Evolutionary conservation across 2,113 vertebrate genomes (phyloP).

Genomic region (Heliornis fulica): DNA sequence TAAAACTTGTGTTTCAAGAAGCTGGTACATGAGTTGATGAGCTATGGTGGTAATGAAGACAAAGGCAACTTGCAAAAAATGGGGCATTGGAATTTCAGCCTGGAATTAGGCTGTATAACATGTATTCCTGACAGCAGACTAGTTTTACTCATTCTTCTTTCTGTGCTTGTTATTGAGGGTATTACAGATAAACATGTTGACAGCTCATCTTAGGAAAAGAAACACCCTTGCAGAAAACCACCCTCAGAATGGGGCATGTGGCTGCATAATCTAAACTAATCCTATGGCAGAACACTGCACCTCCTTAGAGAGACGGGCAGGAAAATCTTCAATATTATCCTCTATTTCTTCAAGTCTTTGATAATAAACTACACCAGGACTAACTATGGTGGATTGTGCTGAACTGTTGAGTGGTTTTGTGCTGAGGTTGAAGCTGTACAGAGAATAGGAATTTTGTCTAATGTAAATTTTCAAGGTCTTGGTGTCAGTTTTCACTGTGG

Average conservation of each 20-base stretch:
- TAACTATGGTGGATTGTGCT: not conserved
- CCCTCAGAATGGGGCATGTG: not conserved
- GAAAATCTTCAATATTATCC: not conserved
- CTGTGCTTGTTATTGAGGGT: slow-evolving; percentile 8
- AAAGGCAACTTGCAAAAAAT: not conserved
- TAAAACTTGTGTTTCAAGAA: slow-evolving; percentile 2
- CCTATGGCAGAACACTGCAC: not conserved
- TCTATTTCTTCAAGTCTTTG: not conserved
- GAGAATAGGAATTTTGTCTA: not conserved
- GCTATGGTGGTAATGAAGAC: not conserved
- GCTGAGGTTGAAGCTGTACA: not conserved
- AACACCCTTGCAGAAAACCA: slow-evolving; percentile 17
- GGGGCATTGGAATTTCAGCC: not conserved
- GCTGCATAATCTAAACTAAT: not conserved
- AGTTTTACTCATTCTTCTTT: slow-evolving; percentile 12
- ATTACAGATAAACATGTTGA: slow-evolving; percentile 21
- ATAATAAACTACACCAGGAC: not conserved
- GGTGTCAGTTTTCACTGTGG: not conserved
- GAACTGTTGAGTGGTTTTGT: not conserved
- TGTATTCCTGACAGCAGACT: not conserved
- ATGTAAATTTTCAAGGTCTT: not conserved
- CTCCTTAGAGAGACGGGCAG: not conserved
- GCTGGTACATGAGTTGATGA: not conserved
- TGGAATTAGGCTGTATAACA: not conserved
- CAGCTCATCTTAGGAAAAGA: slow-evolving; percentile 4